These are phyloP conservation scores for Sterna hirundo DNA, from an alignment of 2,113 vertebrate species.

Conservation along the genomic window DNA sequence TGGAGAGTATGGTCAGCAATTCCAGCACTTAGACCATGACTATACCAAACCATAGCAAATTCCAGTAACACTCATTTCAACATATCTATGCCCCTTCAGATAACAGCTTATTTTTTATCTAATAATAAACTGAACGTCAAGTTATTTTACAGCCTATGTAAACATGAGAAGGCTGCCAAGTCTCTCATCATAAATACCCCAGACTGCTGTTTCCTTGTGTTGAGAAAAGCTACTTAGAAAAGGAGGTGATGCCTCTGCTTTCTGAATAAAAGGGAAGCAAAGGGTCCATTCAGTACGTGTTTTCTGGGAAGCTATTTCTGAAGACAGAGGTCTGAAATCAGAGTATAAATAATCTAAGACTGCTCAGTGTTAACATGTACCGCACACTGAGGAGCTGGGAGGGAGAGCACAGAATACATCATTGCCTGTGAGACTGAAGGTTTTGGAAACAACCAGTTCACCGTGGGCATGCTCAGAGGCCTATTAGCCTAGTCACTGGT, in stretches of 20 bases:
- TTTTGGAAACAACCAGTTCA: neutral
- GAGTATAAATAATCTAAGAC: neutral
- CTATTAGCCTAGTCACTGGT: neutral
- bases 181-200: neutral
- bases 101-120: neutral
- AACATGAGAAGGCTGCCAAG: neutral
- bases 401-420: neutral
- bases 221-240: neutral
- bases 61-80: neutral
- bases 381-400: neutral
- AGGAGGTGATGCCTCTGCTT: neutral
- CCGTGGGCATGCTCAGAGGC: neutral
- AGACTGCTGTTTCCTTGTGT: neutral
- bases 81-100: neutral
- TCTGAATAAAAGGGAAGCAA: neutral
- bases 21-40: neutral
- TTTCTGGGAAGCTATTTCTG: neutral
- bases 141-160: neutral
- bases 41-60: neutral
- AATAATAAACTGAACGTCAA: neutral
- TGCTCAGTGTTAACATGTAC: neutral
- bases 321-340: neutral
- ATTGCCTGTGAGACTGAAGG: neutral
- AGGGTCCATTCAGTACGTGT: neutral
- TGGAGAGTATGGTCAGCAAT: neutral